A percentile compares a stretch with the other conserved stretches of the same genome.
These are phyloP conservation scores for Galago senegalensis DNA, from an alignment of 2,797 vertebrate genomes.

Conservation along the genomic window DNA sequence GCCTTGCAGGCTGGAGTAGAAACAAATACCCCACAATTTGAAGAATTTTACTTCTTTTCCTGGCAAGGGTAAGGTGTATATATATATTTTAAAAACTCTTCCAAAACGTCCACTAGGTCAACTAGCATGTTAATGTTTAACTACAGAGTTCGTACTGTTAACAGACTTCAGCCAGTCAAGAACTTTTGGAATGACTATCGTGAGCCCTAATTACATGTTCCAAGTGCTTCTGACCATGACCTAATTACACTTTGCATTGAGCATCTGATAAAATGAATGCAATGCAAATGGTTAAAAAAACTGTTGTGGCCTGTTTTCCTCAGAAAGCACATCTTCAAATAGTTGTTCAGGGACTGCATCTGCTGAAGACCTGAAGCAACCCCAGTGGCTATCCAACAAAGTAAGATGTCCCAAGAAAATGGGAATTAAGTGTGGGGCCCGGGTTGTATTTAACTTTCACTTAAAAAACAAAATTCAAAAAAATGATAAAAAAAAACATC, in stretches of 20 bases:
- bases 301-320: not conserved
- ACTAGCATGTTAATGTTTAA: constrained; percentile 57
- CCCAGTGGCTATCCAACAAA: not conserved
- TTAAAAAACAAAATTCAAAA: not conserved
- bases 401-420: not conserved
- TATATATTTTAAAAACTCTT: constrained; percentile 52
- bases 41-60: constrained; percentile 66
- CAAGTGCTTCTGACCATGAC: not conserved
- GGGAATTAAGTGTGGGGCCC: not conserved
- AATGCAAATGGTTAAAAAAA: constrained; percentile 1
- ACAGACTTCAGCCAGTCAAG: not conserved
- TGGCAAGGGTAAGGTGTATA: constrained; percentile 47
- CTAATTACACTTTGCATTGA: not conserved
- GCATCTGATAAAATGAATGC: not conserved
- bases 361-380: not conserved
- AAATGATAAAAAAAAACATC: not conserved
- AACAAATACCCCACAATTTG: constrained; percentile 43
- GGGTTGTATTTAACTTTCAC: constrained; percentile 5
- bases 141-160: not conserved
- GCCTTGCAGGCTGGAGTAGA: constrained; percentile 50
- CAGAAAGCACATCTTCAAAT: constrained; percentile 34
- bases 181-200: constrained; percentile 28
- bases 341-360: constrained; percentile 13
- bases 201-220: not conserved
- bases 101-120: constrained; percentile 51